These are phyloP conservation scores for Ictalurus punctatus DNA, from an alignment of 2,113 vertebrate species.

Conservation along the genomic window DNA sequence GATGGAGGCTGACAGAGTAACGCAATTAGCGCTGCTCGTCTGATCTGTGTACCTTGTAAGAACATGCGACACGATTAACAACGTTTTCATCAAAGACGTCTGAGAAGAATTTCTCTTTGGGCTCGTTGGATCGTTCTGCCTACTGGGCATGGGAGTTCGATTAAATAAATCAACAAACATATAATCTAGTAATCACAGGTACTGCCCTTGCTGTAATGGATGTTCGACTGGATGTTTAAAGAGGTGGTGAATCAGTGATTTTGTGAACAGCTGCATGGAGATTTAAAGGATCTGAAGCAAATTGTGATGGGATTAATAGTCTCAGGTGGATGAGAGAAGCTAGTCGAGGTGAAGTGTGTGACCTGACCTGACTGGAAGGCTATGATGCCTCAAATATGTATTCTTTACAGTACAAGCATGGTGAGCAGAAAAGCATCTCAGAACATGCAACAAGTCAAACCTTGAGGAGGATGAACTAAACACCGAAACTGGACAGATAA, in stretches of 20 bases:
- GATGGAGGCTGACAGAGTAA: constrained; percentile 42
- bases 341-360: no score
- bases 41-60: neutral
- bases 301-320: constrained; percentile 20
- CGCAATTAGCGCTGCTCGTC: neutral
- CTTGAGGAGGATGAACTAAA: neutral
- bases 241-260: neutral
- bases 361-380: neutral
- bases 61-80: neutral
- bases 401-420: neutral
- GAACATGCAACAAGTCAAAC: neutral
- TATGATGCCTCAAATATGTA: neutral
- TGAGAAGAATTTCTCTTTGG: neutral
- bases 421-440: neutral
- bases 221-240: neutral
- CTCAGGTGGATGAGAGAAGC: neutral
- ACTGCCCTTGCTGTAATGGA: neutral
- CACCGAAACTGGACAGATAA: neutral
- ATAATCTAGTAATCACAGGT: neutral
- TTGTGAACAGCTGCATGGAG: neutral
- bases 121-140: neutral
- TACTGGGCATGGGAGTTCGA: neutral
- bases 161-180: neutral
- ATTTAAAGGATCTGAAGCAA: constrained; percentile 20
- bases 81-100: neutral